These are phyloP conservation scores for Andrena trimmerana DNA, from an alignment of 2,888 invertebrate species.

Conservation along the genomic window DNA sequence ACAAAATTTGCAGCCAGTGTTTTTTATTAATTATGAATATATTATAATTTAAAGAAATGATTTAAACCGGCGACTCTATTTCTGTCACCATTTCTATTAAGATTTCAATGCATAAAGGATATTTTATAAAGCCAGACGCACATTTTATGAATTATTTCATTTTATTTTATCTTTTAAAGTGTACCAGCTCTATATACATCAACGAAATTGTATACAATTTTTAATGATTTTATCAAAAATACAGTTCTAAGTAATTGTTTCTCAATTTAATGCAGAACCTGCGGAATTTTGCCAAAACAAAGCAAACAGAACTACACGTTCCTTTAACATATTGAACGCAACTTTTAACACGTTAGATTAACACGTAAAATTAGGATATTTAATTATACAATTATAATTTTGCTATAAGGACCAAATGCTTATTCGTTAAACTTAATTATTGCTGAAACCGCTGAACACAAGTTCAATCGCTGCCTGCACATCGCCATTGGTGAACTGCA, in stretches of 20 bases:
- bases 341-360: neutral
- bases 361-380: constrained; percentile 20
- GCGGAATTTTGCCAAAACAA: neutral
- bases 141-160: constrained; percentile 2
- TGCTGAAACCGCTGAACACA: constrained; percentile 89
- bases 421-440: constrained; percentile 72
- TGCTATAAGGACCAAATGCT: constrained; percentile 10
- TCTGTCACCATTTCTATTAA: too few relatives aligned
- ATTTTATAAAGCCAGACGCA: neutral
- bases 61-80: too few relatives aligned
- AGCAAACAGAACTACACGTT: constrained; percentile 5
- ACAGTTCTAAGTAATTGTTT: constrained; percentile 7
- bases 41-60: neutral
- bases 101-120: neutral
- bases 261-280: constrained; percentile 5
- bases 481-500: constrained; percentile 93
- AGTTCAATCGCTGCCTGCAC: constrained; percentile 96
- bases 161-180: constrained; percentile 29
- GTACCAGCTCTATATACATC: constrained; percentile 33
- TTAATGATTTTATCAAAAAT: constrained; percentile 36
- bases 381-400: constrained; percentile 9
- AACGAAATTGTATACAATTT: constrained; percentile 39
- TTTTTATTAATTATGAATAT: neutral
- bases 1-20: neutral
- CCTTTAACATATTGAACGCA: neutral